These are phyloP conservation scores for Gonocerus acuteangulatus DNA, from an alignment of 2,888 invertebrate species.

Conservation along the genomic window DNA sequence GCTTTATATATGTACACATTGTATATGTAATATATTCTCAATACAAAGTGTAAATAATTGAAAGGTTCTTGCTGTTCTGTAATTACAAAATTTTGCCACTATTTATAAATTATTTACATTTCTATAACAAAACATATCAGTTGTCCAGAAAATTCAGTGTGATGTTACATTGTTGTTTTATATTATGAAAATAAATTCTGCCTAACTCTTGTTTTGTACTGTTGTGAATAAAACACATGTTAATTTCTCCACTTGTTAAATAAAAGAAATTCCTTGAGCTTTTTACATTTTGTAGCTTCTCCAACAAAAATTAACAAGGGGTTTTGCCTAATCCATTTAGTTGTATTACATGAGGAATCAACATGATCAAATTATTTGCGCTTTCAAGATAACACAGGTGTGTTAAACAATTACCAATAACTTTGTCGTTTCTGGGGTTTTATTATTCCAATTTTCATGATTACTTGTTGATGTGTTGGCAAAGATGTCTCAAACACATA, in stretches of 20 bases:
- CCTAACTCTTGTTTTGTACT: constrained; percentile 22
- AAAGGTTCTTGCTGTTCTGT: background rate
- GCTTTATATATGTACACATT: background rate
- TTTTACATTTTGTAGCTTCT: background rate
- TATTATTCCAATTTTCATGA: too few relatives aligned
- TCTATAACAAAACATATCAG: background rate
- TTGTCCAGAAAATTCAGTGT: background rate
- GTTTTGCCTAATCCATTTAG: too few relatives aligned
- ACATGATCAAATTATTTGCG: too few relatives aligned
- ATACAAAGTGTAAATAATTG: constrained; percentile 19
- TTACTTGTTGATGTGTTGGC: too few relatives aligned
- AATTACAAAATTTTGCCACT: background rate
- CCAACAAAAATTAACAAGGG: too few relatives aligned
- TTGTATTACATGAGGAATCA: too few relatives aligned
- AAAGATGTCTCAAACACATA: too few relatives aligned
- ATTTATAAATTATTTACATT: constrained; percentile 2
- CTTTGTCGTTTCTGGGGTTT: too few relatives aligned
- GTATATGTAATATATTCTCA: constrained; percentile 17
- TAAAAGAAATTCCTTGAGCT: constrained; percentile 2
- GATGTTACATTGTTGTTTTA: constrained; percentile 1
- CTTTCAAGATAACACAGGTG: too few relatives aligned
- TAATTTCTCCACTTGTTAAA: constrained; percentile 16
- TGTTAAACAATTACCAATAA: too few relatives aligned
- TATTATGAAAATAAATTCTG: constrained; percentile 7
- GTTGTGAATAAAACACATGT: constrained; percentile 16